Evolutionary conservation across 2,888 invertebrate species (phyloP).

Genomic region (Platycheirus albimanus): DNA sequence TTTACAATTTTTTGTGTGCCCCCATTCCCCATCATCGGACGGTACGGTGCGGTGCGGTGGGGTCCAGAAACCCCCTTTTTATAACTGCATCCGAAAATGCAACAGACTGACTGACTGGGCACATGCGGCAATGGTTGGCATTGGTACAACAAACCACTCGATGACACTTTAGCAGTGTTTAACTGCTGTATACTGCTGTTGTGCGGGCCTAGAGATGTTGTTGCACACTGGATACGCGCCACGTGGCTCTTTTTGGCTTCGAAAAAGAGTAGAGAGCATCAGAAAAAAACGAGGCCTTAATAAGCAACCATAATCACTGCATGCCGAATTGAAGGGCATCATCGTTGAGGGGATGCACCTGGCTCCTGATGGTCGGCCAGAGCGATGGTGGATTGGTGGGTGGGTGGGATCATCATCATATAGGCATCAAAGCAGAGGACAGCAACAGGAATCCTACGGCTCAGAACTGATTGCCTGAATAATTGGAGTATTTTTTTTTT

Average conservation of each 20-base stretch:
- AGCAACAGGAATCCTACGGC: conserved; percentile 68
- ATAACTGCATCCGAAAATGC: conserved; percentile 63
- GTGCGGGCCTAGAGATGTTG: conserved; percentile 32
- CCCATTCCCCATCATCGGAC: conserved; percentile 13
- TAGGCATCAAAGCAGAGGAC: conserved; percentile 55
- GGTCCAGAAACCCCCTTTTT: conserved; percentile 1
- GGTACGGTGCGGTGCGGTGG: too few species aligned
- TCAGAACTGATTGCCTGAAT: conserved; percentile 70
- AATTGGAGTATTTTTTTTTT: conserved; percentile 72
- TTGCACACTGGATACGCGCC: conserved; percentile 59
- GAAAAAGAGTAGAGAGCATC: conserved; percentile 20
- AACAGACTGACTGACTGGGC: conserved; percentile 62
- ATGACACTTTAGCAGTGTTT: conserved; percentile 71
- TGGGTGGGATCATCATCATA: conserved; percentile 55
- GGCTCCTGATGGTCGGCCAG: conserved; percentile 32
- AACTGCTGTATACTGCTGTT: conserved; percentile 65
- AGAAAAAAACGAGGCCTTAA: conserved; percentile 57
- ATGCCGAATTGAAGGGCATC: conserved; percentile 64
- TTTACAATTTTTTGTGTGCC: conserved; percentile 61
- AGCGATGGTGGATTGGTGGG: background rate
- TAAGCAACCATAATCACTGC: conserved; percentile 69
- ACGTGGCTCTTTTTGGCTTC: conserved; percentile 53
- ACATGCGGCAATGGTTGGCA: conserved; percentile 55
- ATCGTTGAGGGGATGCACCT: conserved; percentile 55
- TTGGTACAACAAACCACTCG: conserved; percentile 70